Evolutionary conservation across 2,113 vertebrate species (phyloP), one percentile per base, ranked within the genome.

Genomic region (Cheirogaleus medius): DNA sequence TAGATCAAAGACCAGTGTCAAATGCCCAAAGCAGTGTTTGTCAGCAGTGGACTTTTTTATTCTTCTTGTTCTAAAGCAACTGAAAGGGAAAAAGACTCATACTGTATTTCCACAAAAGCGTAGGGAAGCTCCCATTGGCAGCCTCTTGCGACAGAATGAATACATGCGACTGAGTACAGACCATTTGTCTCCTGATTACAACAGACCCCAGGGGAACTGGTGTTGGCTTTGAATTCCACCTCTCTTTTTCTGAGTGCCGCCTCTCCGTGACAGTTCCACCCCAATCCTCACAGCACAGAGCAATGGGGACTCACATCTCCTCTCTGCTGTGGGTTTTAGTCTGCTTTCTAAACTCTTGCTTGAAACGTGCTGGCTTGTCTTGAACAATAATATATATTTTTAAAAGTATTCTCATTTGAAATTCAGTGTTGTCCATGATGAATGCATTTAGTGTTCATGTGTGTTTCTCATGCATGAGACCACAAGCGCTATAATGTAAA

Each of bases 11-110:
- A 98, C 94, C 91, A 97, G 96, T 98, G 98, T 99, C 98, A 98
- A 98, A 99, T 97, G 98, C 97, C 98, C 98, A 99, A 98, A 98
- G 98, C 97, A 94, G 94, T 98, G 98, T 99, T 99, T 98, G 98
- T 99, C 98, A 98, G 98, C 98, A 98, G 97, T 96, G 98, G 87
- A 68, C 95, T 98, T 98, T 98, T 98, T 90, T 69, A 84, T 96
- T 93, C 94, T 89, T 87, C 97, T 97, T 96, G 93, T 98, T 98
- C 98, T 97, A 98, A 98, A 98, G 90, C 96, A 86, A 97, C 95
- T 98, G 97, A 98, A 98, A 96, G 94, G 96, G 96, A 86, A 92
- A 96, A 94, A 96, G 95, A 69, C 93, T 96, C 49, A 34, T 93
- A 95, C 98, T 98, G 96, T 98, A 98, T 98, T 99, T 98, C 98